phyloP scores from a whole-genome alignment of 2,888 invertebrate genomes.

The Nineta flava region DNA sequence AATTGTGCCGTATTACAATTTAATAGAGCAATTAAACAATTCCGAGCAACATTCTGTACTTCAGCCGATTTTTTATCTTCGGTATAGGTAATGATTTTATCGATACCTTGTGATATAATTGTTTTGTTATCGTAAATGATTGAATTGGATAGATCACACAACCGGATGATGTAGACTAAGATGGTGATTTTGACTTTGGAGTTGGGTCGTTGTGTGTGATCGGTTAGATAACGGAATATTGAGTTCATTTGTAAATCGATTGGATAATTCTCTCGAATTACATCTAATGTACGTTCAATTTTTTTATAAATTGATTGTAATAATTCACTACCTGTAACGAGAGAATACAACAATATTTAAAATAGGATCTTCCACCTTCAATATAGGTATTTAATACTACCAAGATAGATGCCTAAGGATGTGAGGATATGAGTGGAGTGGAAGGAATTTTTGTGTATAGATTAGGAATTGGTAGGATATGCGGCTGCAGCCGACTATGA shows the following conservation, averaged over 20 bases:
- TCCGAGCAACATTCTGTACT: slow-evolving; percentile 49
- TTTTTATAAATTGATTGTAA: slow-evolving; percentile 84
- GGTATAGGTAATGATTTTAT: slow-evolving; percentile 55
- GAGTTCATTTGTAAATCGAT: slow-evolving; percentile 47
- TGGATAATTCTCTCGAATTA: slow-evolving; percentile 54
- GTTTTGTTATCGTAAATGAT: slow-evolving; percentile 28
- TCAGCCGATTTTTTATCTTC: slow-evolving; percentile 50
- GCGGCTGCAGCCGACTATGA: no score
- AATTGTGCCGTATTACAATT: slow-evolving; percentile 84
- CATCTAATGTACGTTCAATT: slow-evolving; percentile 69
- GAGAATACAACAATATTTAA: no score
- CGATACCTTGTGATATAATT: slow-evolving; percentile 47
- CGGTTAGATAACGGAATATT: slow-evolving; percentile 69
- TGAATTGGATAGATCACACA: slow-evolving; percentile 48
- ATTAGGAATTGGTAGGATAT: no score
- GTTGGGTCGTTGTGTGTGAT: slow-evolving; percentile 86
- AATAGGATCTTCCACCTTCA: no score
- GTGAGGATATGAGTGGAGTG: no score
- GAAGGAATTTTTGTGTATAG: no score
- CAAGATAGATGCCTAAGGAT: no score
- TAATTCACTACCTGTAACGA: slow-evolving; percentile 50
- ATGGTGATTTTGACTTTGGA: slow-evolving; percentile 62
- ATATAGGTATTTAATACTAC: no score
- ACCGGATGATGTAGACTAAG: slow-evolving; percentile 45
- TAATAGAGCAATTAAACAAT: slow-evolving; percentile 68